These are phyloP conservation scores for Drosophila helvetica DNA, from an alignment of 2,888 invertebrate species.

Conservation along the genomic window DNA sequence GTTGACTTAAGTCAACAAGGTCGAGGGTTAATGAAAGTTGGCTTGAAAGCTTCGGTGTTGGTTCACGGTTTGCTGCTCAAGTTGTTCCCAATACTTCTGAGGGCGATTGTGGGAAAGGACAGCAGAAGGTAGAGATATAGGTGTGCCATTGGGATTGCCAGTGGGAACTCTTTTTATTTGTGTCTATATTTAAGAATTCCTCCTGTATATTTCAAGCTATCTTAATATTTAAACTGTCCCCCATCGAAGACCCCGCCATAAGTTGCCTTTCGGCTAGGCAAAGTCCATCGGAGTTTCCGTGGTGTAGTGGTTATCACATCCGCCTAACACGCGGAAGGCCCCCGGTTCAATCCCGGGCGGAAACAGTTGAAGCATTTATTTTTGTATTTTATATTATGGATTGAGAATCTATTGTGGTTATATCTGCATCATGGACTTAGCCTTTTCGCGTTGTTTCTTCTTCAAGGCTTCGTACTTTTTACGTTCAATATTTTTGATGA, in stretches of 20 bases:
- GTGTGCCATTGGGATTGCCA: neutral
- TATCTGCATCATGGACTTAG: conserved; percentile 58
- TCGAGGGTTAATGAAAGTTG: conserved; percentile 73
- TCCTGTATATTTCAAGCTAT: neutral
- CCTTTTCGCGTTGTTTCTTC: conserved; percentile 59
- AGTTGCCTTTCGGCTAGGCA: neutral
- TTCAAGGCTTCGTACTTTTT: conserved; percentile 56
- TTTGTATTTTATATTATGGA: neutral
- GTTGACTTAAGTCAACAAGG: conserved; percentile 74
- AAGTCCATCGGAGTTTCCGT: conserved; percentile 75
- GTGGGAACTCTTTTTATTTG: too few species aligned
- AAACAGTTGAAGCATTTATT: conserved; percentile 60
- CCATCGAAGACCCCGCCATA: neutral
- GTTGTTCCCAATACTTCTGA: conserved; percentile 6
- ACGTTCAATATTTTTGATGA: conserved; percentile 63
- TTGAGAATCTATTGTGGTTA: conserved; percentile 3
- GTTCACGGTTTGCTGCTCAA: conserved; percentile 27
- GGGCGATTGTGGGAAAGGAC: neutral
- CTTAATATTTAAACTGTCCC: neutral
- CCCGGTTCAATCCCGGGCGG: conserved; percentile 84
- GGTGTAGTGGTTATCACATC: conserved; percentile 85
- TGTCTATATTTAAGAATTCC: neutral
- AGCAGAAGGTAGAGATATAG: neutral
- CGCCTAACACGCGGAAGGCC: conserved; percentile 85
- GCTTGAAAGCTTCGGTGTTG: conserved; percentile 32